Percentiles rank a stretch among this genome's conserved stretches.
Evolutionary conservation across 2,888 invertebrate genomes (phyloP).

Genomic region (Parnassius glacialis): DNA sequence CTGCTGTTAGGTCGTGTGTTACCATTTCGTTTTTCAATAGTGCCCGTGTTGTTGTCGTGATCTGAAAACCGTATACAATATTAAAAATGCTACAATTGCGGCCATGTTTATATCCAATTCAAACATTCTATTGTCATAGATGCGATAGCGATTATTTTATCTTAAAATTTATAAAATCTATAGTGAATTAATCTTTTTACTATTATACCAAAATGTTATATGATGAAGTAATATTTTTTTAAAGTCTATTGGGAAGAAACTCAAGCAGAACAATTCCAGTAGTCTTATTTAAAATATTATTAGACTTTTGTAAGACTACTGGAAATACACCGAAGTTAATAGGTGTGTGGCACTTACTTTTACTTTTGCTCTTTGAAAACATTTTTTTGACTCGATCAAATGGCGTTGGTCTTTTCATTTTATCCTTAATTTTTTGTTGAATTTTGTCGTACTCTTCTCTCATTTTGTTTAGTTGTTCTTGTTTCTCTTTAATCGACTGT

Average conservation of each 20-base stretch:
- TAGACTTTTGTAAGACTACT: no score
- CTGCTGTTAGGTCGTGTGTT: slow-evolving; percentile 73
- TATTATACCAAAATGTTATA: no score
- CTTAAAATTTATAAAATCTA: no score
- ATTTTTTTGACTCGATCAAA: slow-evolving; percentile 89
- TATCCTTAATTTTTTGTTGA: slow-evolving; percentile 87
- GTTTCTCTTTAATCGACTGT: slow-evolving; percentile 91
- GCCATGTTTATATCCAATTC: no score
- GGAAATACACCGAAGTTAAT: not conserved
- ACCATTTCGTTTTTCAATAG: slow-evolving; percentile 72
- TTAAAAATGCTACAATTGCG: not conserved
- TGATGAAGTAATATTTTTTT: no score
- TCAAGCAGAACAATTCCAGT: no score
- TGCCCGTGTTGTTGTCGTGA: slow-evolving; percentile 59
- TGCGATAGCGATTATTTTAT: no score
- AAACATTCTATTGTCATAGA: no score
- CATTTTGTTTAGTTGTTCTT: slow-evolving; percentile 90
- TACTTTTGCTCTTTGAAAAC: slow-evolving; percentile 84
- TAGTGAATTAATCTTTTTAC: no score
- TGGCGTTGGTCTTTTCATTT: slow-evolving; percentile 88
- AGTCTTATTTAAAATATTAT: no score
- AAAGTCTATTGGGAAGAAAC: no score
- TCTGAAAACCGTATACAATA: slow-evolving; percentile 44
- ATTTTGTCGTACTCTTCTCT: slow-evolving; percentile 90
- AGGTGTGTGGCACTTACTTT: slow-evolving; percentile 51